Evolutionary conservation across 2,797 vertebrate species (phyloP).

Genomic region (Ptychadena robeensis): DNA sequence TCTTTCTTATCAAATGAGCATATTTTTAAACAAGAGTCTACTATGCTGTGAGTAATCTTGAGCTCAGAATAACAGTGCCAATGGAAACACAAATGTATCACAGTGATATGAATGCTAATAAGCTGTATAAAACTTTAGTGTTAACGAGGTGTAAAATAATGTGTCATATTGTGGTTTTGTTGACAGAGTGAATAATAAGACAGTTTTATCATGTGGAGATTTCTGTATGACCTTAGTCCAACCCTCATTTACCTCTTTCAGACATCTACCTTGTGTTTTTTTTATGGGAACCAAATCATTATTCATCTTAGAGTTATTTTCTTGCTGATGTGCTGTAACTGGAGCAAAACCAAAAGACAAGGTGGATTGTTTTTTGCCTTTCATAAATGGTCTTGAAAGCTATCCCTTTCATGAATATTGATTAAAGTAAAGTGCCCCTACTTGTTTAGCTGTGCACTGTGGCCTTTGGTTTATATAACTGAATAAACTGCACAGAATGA

Average conservation of each 20-base stretch:
- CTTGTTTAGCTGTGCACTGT: slow-evolving; percentile 54
- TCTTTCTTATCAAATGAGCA: no score
- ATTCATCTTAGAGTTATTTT: slow-evolving; percentile 50
- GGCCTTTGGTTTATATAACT: slow-evolving; percentile 53
- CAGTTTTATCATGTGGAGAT: slow-evolving; percentile 45
- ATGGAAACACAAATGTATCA: neutral
- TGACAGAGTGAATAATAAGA: slow-evolving; percentile 49
- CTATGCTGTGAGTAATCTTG: no score
- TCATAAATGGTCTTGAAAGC: slow-evolving; percentile 49
- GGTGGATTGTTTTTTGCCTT: slow-evolving; percentile 53
- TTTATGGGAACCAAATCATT: slow-evolving; percentile 49
- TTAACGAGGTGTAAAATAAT: slow-evolving; percentile 47
- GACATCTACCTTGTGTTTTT: slow-evolving; percentile 37
- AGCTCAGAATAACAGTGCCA: neutral
- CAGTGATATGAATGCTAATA: neutral
- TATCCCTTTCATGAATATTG: slow-evolving; percentile 59
- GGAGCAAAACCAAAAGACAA: slow-evolving; percentile 50
- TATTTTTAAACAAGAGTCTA: no score
- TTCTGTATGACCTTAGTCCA: slow-evolving; percentile 42
- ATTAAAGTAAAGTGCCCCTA: slow-evolving; percentile 47
- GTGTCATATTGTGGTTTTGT: slow-evolving; percentile 39
- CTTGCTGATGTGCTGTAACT: slow-evolving; percentile 56
- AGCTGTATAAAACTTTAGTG: neutral
- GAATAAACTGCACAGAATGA: slow-evolving; percentile 51
- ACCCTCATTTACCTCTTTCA: slow-evolving; percentile 49